A percentile compares a stretch with the other conserved stretches of the same genome.
Evolutionary conservation across 2,797 vertebrate species (phyloP).

Genomic region (Bryconaethiops microstoma): DNA sequence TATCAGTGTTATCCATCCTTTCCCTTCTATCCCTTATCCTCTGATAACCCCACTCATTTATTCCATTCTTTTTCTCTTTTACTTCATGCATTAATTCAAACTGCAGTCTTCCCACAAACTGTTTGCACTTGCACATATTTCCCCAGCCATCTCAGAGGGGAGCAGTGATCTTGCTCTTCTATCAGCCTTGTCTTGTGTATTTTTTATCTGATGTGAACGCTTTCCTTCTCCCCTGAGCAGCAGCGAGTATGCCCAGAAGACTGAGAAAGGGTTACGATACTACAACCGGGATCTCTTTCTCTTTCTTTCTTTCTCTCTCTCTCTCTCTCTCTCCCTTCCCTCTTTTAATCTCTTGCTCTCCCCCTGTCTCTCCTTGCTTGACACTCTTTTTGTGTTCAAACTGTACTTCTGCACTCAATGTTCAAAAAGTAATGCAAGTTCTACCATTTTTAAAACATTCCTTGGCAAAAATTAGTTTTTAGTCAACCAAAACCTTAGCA

Average conservation of each 20-base stretch:
- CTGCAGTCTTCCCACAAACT: conserved; percentile 67
- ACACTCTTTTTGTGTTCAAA: conserved; percentile 27
- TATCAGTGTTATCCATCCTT: conserved; percentile 24
- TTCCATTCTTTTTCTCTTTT: conserved; percentile 32
- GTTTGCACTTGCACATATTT: conserved; percentile 72
- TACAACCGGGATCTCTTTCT: conserved; percentile 20
- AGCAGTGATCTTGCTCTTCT: conserved; percentile 70
- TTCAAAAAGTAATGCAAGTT: conserved; percentile 19
- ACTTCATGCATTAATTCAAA: conserved; percentile 49
- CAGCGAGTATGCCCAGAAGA: conserved; percentile 64
- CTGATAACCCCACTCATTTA: conserved; percentile 27
- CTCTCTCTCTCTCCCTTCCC: conserved; percentile 9
- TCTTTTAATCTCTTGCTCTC: conserved; percentile 8
- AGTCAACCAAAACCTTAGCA: background rate
- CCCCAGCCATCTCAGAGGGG: conserved; percentile 70
- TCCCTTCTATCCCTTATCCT: background rate
- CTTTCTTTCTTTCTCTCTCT: conserved; percentile 16
- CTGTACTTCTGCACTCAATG: conserved; percentile 1
- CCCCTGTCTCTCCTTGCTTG: conserved; percentile 5
- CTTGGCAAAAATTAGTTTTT: background rate
- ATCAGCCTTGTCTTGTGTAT: conserved; percentile 71
- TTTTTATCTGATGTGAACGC: conserved; percentile 71
- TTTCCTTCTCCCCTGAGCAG: conserved; percentile 70
- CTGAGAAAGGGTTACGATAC: conserved; percentile 35
- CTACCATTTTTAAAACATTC: background rate